phyloP scores from a whole-genome alignment of 2,888 invertebrate species.

The Volucella inflata region DNA sequence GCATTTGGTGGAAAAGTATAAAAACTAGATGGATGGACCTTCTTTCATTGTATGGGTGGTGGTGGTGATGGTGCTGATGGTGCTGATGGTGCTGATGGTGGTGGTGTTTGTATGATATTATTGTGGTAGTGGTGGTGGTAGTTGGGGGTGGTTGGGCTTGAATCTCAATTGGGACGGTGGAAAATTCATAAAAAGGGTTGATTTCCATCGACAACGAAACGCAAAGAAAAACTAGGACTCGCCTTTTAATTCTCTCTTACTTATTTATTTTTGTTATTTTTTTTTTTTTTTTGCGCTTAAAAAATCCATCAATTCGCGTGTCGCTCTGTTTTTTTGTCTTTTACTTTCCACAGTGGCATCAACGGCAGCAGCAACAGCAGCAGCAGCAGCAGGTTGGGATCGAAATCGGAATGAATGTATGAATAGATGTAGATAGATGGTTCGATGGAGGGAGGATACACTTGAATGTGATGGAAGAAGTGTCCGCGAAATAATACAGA shows the following conservation, averaged over 20 bases:
- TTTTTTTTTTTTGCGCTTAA: background rate
- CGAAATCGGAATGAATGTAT: too few species aligned
- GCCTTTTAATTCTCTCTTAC: constrained; percentile 55
- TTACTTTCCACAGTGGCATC: background rate
- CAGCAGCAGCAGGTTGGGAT: too few species aligned
- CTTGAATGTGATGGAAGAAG: background rate
- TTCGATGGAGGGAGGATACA: constrained; percentile 1
- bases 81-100: constrained; percentile 2
- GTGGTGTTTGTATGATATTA: background rate
- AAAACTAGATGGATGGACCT: constrained; percentile 51
- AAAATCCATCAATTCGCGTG: constrained; percentile 35
- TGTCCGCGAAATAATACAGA: constrained; percentile 37
- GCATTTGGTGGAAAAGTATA: constrained; percentile 40
- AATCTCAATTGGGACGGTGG: background rate
- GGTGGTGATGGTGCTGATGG: constrained; percentile 1
- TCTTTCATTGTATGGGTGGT: constrained; percentile 50
- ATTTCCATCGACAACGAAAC: constrained; percentile 28
- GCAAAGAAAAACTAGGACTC: constrained; percentile 59
- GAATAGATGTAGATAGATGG: background rate
- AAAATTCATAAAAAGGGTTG: constrained; percentile 42
- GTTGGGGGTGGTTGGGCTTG: background rate
- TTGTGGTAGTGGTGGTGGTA: background rate
- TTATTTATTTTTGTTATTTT: constrained; percentile 18
- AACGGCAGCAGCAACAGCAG: too few species aligned
- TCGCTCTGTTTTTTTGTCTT: background rate